phyloP scores from a whole-genome alignment of 2,888 invertebrate species.

The Parochlus steinenii region DNA sequence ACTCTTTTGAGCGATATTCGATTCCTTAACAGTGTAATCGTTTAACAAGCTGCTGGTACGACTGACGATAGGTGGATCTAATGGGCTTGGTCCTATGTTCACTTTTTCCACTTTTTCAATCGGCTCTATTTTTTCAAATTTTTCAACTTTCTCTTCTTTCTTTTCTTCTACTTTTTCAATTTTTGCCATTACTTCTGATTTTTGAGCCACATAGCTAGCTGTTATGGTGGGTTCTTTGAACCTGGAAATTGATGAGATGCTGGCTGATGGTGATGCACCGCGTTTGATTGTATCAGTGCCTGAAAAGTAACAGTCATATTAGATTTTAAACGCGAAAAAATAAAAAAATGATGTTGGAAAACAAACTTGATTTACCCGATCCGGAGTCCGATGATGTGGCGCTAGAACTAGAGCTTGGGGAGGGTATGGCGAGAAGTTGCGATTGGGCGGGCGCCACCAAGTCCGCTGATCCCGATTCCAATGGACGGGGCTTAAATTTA shows the following conservation, averaged over 20 bases:
- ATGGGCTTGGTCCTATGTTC: too few species aligned
- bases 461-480: constrained; percentile 37
- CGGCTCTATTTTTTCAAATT: too few species aligned
- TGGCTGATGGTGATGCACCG: constrained; percentile 26
- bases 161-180: too few species aligned
- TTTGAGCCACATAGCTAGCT: constrained; percentile 19
- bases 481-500: constrained; percentile 31
- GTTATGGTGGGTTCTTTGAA: constrained; percentile 27
- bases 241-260: constrained; percentile 24
- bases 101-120: too few species aligned
- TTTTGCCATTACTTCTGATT: not conserved
- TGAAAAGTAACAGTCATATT: constrained; percentile 14
- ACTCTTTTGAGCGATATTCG: too few species aligned
- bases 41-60: too few species aligned
- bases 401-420: constrained; percentile 73
- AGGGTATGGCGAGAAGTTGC: constrained; percentile 55
- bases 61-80: too few species aligned
- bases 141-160: too few species aligned
- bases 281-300: constrained; percentile 32
- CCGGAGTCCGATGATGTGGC: constrained; percentile 68
- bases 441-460: constrained; percentile 41
- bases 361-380: constrained; percentile 32
- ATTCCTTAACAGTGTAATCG: too few species aligned
- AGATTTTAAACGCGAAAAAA: not conserved
- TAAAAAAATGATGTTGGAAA: not conserved